Evolutionary conservation across 2,113 vertebrate genomes (phyloP).

Genomic region (Oceanites oceanicus): DNA sequence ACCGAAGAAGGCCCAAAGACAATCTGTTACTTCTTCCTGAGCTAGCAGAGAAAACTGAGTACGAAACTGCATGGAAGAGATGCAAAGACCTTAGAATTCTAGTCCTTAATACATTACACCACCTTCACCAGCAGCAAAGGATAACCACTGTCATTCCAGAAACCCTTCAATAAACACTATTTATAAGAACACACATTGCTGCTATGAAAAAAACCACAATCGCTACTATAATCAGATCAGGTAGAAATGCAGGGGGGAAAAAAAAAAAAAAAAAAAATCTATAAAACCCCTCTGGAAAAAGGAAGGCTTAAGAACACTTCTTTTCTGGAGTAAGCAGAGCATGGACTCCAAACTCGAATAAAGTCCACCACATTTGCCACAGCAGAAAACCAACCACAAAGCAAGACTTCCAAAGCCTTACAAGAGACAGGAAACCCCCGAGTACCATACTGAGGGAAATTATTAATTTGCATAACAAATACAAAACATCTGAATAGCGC

Average conservation of each 20-base stretch:
- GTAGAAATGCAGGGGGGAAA: not conserved
- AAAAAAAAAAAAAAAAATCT: no score
- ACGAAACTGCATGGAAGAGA: not conserved
- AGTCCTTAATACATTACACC: not conserved
- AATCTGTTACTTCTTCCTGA: not conserved
- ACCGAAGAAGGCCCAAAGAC: not conserved
- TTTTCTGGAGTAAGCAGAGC: not conserved
- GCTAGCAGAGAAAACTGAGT: not conserved
- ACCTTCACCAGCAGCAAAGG: not conserved
- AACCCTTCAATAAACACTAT: not conserved
- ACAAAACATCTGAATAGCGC: not conserved
- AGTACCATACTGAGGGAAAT: not conserved
- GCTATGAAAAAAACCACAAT: not conserved
- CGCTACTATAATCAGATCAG: not conserved
- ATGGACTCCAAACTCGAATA: not conserved
- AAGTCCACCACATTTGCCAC: not conserved
- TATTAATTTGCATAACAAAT: not conserved
- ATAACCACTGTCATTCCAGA: not conserved
- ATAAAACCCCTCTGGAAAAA: not conserved
- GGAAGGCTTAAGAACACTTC: not conserved
- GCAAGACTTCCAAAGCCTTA: not conserved
- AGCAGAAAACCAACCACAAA: not conserved
- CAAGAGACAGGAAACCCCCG: not conserved
- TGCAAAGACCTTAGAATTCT: not conserved
- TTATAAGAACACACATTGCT: not conserved